A percentile compares a stretch with the other conserved stretches of the same genome.
Evolutionary conservation across 2,113 vertebrate genomes (phyloP).

Genomic region (Porphyrio hochstetteri): DNA sequence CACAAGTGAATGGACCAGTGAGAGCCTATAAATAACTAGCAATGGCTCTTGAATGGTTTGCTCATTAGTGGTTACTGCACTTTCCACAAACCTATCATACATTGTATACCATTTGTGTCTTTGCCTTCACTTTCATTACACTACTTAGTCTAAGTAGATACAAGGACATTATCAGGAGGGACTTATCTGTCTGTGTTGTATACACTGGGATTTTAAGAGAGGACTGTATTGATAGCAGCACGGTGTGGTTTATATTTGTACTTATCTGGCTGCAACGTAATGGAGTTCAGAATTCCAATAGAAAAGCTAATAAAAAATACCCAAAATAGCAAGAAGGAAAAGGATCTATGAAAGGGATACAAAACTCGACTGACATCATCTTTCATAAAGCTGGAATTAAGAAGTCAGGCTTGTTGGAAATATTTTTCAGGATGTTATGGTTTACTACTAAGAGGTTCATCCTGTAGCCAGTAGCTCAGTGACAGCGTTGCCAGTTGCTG

Average conservation of each 20-base stretch:
- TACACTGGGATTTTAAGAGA: neutral
- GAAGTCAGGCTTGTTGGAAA: neutral
- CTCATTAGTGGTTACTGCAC: neutral
- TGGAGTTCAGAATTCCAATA: neutral
- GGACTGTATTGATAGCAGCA: slow-evolving; percentile 7
- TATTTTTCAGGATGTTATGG: neutral
- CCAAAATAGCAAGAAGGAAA: neutral
- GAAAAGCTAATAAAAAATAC: neutral
- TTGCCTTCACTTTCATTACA: slow-evolving; percentile 12
- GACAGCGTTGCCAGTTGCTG: neutral
- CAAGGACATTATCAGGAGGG: slow-evolving; percentile 38
- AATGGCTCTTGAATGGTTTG: neutral
- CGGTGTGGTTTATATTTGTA: slow-evolving; percentile 9
- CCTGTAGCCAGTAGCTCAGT: neutral
- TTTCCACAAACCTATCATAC: neutral
- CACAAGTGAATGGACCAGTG: neutral
- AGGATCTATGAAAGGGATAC: neutral
- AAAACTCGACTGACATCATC: neutral
- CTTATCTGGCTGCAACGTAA: neutral
- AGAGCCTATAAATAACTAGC: neutral
- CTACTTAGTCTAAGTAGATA: slow-evolving; percentile 49
- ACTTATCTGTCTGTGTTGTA: neutral
- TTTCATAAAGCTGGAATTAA: neutral
- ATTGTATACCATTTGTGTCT: neutral
- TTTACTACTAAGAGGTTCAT: neutral